Base-by-base conservation (phyloP, 2,888 invertebrate genomes). In the Julus scandinavius region DNA sequence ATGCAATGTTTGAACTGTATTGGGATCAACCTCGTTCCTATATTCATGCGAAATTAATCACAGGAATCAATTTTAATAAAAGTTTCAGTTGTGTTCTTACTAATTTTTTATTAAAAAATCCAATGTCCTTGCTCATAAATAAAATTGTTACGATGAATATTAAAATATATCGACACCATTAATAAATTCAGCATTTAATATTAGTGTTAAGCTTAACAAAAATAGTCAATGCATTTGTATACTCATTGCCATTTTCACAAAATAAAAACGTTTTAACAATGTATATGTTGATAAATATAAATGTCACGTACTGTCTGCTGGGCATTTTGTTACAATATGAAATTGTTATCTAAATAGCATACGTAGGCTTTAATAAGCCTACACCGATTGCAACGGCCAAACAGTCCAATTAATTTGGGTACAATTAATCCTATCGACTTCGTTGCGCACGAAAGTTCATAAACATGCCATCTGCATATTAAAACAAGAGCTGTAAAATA, bases 371-470 rank as follows among this genome's bases (percentile, higher is more conserved):
- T 58, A 58, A 58, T 58, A 58, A n/a, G 58, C 58, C 5, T n/a
- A n/a, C n/a, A n/a, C 54, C 20, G 72, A 72, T 72, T 72, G 20
- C 72, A 72, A 20, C 72, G 11, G 72, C 20, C 72, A 72, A 72
- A 29, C 72, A 72, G 29, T 72, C 29, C 72, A 72, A 72, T 72
- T 72, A 72, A 72, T 72, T 72, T 72, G 72, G 29, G 11, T 20
- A 20, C 72, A 72, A 72, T 29, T 72, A 72, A 58, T n/a, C n/a
- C 58, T 58, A 58, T 58, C 58, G 58, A 58, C n/a, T 58, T 58
- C 17, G 58, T 5, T 58, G 58, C 6, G 58, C 58, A 58, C 58
- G 58, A 58, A 15, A 58, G 58, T 58, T 58, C 58, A 58, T 58
- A 58, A 58, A 72, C 72, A 20, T 72, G 72, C 20, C 58, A 72